Percentiles rank a stretch among this genome's conserved stretches.
Conservation (phyloP, 2,113 vertebrate genomes). For the Takifugu flavidus region DNA sequence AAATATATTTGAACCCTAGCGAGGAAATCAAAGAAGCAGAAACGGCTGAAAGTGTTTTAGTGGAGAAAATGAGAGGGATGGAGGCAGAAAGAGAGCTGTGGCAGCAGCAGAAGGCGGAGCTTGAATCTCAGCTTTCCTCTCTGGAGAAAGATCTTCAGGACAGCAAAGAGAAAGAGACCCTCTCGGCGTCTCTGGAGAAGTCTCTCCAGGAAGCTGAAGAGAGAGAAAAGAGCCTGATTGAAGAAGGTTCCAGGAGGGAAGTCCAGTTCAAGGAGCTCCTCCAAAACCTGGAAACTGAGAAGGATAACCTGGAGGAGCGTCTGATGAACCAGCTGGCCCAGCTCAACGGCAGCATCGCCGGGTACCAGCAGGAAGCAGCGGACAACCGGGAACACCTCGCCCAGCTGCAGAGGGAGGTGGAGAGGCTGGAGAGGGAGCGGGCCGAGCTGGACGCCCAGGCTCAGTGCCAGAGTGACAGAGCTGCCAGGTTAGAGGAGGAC, state of each 20-base stretch:
- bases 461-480: constrained; percentile 71
- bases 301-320: constrained; percentile 93
- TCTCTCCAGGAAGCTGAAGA: constrained; percentile 58
- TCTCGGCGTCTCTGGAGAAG: constrained; percentile 49
- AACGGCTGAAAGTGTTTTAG: constrained; percentile 20
- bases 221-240: constrained; percentile 56
- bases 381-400: constrained; percentile 75
- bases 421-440: constrained; percentile 75
- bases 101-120: constrained; percentile 43
- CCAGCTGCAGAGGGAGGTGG: constrained; percentile 72
- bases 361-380: constrained; percentile 89
- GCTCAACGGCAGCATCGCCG: constrained; percentile 94
- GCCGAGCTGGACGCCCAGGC: constrained; percentile 73
- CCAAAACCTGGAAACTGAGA: constrained; percentile 81
- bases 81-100: constrained; percentile 57
- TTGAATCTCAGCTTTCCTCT: constrained; percentile 39
- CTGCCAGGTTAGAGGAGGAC: constrained; percentile 84
- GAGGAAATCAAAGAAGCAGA: constrained; percentile 35
- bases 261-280: constrained; percentile 75
- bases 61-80: constrained; percentile 42
- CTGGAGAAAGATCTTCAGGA: constrained; percentile 48
- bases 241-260: constrained; percentile 65
- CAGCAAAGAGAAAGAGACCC: constrained; percentile 33
- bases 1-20: constrained; percentile 9
- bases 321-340: constrained; percentile 97